Evolutionary conservation across 1,140 invertebrate species (phyloP).

Genomic region (Tachypleus tridentatus): DNA sequence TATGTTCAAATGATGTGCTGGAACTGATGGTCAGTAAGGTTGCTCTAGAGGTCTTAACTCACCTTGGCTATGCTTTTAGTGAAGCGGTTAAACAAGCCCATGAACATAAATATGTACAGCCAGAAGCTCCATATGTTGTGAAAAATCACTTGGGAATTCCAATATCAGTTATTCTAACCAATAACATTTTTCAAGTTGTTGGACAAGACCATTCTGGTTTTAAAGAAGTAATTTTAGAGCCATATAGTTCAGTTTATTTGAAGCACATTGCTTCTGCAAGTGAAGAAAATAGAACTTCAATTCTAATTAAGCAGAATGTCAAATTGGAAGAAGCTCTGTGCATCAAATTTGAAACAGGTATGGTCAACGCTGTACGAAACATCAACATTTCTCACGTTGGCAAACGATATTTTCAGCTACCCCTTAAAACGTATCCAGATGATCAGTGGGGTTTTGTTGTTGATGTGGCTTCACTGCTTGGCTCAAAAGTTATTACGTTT

Average conservation of each 20-base stretch:
- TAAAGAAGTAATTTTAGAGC: too few species aligned
- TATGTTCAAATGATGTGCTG: constrained; percentile 46
- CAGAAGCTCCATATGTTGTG: constrained; percentile 60
- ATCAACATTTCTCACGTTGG: constrained; percentile 74
- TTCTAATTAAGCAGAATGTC: too few species aligned
- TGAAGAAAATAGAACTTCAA: too few species aligned
- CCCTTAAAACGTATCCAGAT: constrained; percentile 44
- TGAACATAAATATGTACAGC: constrained; percentile 37
- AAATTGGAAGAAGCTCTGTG: too few species aligned
- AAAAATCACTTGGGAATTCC: constrained; percentile 68
- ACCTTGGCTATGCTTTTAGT: constrained; percentile 34
- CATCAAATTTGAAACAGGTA: constrained; percentile 25
- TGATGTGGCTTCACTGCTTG: constrained; percentile 54
- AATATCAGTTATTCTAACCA: constrained; percentile 43
- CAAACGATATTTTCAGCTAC: constrained; percentile 68
- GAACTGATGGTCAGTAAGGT: constrained; percentile 83
- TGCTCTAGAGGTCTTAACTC: constrained; percentile 56
- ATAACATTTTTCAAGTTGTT: constrained; percentile 18
- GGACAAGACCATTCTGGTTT: too few species aligned
- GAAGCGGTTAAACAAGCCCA: constrained; percentile 30
- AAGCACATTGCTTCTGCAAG: too few species aligned
- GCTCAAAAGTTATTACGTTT: constrained; percentile 50
- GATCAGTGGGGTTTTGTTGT: constrained; percentile 64
- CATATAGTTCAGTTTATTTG: too few species aligned
- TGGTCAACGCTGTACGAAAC: constrained; percentile 35